Evolutionary conservation across 1,140 invertebrate genomes (phyloP), one percentile per base, ranked within the genome.

Genomic region (Drosophila chauvacae): DNA sequence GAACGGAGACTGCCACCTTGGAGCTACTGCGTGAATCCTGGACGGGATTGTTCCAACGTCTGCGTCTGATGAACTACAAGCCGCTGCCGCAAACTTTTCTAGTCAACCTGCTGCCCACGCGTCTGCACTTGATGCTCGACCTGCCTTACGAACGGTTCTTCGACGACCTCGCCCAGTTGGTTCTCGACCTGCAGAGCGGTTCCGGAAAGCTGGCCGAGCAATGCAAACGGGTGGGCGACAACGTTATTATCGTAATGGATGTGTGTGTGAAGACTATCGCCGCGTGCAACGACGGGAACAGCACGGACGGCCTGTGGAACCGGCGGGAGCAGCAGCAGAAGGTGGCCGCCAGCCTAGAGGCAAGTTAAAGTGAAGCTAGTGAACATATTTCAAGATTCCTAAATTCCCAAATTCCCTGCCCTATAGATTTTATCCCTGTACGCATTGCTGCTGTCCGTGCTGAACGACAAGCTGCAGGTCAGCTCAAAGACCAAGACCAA

Each of bases 31-130:
- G 90, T 0, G 80, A 85, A 23, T 80, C 77, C 7, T 92, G 92
- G 92, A 77, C 68, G 26, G 91, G 90, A 13, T 61, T 92, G 18
- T 91, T 81, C 78, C 78, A 91, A 39, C 86, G 91, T 14, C 45
- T 92, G 55, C 79, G 91, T 7, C 50, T 78, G n/a, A 83, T 81
- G 76, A 87, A 90, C 55, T 92, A 92, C 44, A 81, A 90, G 53
- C 80, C 83, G 47, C 61, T 92, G n/a, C 81, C 92, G 20, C 91
- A 92, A 81, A 71, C 78, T 51, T 93, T 91, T 91, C 82, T 93
- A 91, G 92, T 92, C 81, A 92, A 92, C 75, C 78, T 93, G 45
- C 76, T 93, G 55, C 92, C 92, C 50, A 92, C 92, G 3, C 80
- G 92, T 41, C 63, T 93, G 30, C 80, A 85, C 73, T 53, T 86